Evolutionary conservation across 2,113 vertebrate species (phyloP).

Genomic region (Protomyctophum bolini): DNA sequence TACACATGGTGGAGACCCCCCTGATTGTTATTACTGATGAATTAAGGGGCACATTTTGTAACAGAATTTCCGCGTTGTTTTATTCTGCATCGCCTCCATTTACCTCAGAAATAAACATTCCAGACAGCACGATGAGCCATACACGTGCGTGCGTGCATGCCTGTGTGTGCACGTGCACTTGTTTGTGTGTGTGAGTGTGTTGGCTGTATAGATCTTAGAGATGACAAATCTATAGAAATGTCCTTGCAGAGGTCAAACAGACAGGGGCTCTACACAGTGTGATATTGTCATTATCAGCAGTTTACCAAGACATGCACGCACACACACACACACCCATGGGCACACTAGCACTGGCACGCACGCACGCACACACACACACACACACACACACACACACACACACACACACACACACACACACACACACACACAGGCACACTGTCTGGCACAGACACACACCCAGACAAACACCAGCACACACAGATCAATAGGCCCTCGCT

Average conservation of each 20-base stretch:
- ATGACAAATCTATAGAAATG: conserved; percentile 73
- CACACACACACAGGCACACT: too few species aligned
- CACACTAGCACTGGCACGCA: not conserved
- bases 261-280: conserved; percentile 14
- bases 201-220: conserved; percentile 32
- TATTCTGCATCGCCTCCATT: too few species aligned
- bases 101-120: too few species aligned
- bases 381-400: not conserved
- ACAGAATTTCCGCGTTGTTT: too few species aligned
- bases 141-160: conserved; percentile 9
- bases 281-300: conserved; percentile 60
- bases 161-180: conserved; percentile 7
- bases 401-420: too few species aligned
- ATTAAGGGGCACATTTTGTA: too few species aligned
- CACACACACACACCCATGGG: not conserved
- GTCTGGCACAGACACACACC: too few species aligned
- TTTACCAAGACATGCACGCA: conserved; percentile 78
- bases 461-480: not conserved
- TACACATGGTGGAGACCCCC: too few species aligned
- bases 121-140: not conserved
- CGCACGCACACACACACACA: not conserved
- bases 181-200: not conserved
- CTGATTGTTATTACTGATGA: too few species aligned
- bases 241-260: conserved; percentile 54
- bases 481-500: too few species aligned